A percentile compares a stretch with the other conserved stretches of the same genome.
Conservation (phyloP, 2,888 invertebrate species). For the Rhingia rostrata region DNA sequence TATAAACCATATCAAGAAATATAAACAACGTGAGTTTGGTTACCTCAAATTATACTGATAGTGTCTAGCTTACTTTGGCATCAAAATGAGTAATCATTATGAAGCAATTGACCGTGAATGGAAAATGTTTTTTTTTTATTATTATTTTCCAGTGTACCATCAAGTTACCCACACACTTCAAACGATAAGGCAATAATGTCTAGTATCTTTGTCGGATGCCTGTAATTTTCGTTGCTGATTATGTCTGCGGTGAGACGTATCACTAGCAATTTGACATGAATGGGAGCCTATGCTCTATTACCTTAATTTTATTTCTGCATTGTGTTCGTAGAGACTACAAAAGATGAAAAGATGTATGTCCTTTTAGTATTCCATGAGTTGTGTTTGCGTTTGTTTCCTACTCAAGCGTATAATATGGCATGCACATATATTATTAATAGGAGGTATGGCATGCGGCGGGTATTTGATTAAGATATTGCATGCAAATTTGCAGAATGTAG, state of each 20-base stretch:
- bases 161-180: constrained; percentile 19
- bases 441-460: neutral
- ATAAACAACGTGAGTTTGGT: constrained; percentile 7
- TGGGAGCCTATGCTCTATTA: neutral
- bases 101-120: constrained; percentile 28
- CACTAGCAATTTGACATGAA: constrained; percentile 1
- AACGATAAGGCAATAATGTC: constrained; percentile 4
- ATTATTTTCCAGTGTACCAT: constrained; percentile 3
- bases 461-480: neutral
- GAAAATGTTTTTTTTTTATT: constrained; percentile 23
- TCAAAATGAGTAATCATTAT: constrained; percentile 2
- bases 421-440: neutral
- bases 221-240: constrained; percentile 41
- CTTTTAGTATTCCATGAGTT: neutral
- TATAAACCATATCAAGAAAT: constrained; percentile 10
- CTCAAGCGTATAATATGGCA: neutral
- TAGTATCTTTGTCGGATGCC: neutral
- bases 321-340: no score
- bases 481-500: neutral
- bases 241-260: constrained; percentile 15
- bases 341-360: neutral
- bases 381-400: neutral
- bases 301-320: neutral
- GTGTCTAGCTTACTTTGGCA: neutral
- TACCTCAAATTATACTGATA: neutral